A percentile compares a stretch with the other conserved stretches of the same genome.
Conservation (phyloP, 2,888 invertebrate genomes). For the Synanthedon tipuliformis region DNA sequence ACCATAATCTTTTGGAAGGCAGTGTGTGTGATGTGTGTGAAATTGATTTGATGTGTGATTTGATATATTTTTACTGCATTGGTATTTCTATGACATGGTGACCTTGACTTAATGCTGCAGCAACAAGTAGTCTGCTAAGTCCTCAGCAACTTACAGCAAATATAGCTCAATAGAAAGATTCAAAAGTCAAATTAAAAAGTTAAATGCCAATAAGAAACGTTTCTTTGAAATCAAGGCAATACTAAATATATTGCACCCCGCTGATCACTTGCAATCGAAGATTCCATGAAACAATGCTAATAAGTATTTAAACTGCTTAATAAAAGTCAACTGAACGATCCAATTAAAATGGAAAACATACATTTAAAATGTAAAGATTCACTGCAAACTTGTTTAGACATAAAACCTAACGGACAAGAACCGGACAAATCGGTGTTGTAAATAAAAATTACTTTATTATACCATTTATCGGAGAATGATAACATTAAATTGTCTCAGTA, state of each 20-base stretch:
- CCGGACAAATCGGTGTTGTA: conserved; percentile 2
- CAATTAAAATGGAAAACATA: conserved; percentile 26
- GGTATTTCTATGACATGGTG: too few species aligned
- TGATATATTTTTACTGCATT: too few species aligned
- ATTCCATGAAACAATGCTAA: conserved; percentile 3
- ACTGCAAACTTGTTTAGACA: conserved; percentile 3
- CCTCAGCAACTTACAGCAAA: too few species aligned
- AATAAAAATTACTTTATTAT: conserved; percentile 9
- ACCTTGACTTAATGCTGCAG: too few species aligned
- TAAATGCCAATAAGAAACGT: too few species aligned
- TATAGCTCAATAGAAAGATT: too few species aligned
- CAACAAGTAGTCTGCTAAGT: too few species aligned
- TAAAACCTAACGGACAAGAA: conserved; percentile 9
- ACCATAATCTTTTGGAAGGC: too few species aligned
- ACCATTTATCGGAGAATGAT: conserved; percentile 7
- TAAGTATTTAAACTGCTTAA: conserved; percentile 6
- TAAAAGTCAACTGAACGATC: conserved; percentile 10
- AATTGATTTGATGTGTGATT: too few species aligned
- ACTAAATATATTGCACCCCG: conserved; percentile 7
- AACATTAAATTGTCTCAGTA: conserved; percentile 8
- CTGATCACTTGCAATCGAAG: conserved; percentile 3
- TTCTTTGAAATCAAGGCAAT: neutral
- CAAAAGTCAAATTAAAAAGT: too few species aligned
- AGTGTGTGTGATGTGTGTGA: too few species aligned
- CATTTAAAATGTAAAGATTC: conserved; percentile 7